Evolutionary conservation across 2,797 vertebrate genomes (phyloP).

Genomic region (Hydrolagus colliei): DNA sequence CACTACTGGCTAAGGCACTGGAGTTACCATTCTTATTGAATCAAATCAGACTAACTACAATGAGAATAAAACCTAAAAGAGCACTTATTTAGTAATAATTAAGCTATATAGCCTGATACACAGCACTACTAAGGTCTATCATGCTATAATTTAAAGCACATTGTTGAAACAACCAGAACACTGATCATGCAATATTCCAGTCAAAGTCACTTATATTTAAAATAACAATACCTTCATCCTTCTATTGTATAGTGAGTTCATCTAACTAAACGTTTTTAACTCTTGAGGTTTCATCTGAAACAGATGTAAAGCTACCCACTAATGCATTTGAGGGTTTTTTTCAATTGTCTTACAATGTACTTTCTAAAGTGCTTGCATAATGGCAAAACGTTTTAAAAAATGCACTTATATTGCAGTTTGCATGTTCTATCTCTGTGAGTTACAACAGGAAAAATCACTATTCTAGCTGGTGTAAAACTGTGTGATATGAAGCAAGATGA

Average conservation of each 20-base stretch:
- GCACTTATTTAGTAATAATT: constrained; percentile 16
- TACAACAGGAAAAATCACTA: neutral
- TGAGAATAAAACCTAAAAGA: constrained; percentile 19
- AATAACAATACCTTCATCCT: constrained; percentile 8
- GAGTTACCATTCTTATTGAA: constrained; percentile 8
- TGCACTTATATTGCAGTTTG: constrained; percentile 32
- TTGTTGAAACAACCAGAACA: constrained; percentile 12
- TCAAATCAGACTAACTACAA: constrained; percentile 16
- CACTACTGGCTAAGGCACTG: constrained; percentile 74
- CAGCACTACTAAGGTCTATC: neutral
- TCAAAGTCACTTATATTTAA: constrained; percentile 18
- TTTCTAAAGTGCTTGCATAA: constrained; percentile 53
- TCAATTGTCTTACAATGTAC: constrained; percentile 34
- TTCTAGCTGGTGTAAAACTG: neutral
- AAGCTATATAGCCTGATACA: constrained; percentile 12
- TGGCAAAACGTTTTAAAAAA: constrained; percentile 40
- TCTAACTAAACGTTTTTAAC: neutral
- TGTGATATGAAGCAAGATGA: constrained; percentile 5
- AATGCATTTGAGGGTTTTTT: constrained; percentile 14
- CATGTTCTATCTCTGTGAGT: neutral
- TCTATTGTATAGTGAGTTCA: constrained; percentile 9
- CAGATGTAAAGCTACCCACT: constrained; percentile 13
- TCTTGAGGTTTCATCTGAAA: neutral
- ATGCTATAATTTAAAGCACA: constrained; percentile 15
- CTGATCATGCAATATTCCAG: constrained; percentile 16